Evolutionary conservation across 2,797 vertebrate species (phyloP).

Genomic region (Pyrocephalus nanus): DNA sequence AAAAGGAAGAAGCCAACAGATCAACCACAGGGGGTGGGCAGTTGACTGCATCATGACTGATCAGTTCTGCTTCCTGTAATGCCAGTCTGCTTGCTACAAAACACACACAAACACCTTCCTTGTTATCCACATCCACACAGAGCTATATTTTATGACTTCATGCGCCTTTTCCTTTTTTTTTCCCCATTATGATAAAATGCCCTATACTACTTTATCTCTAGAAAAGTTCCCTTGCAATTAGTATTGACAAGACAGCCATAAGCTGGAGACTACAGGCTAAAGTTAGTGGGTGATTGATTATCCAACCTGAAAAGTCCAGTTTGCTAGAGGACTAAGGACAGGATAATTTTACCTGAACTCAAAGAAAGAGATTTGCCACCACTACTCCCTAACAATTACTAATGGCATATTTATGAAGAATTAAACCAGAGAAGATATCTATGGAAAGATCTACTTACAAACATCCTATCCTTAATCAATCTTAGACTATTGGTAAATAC

Average conservation of each 20-base stretch:
- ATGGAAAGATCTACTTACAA: not conserved
- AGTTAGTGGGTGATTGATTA: not conserved
- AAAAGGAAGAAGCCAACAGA: not conserved
- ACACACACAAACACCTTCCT: not conserved
- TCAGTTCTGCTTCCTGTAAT: not conserved
- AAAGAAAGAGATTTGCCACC: not conserved
- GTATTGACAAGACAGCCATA: not conserved
- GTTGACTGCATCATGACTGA: not conserved
- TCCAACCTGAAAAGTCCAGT: not conserved
- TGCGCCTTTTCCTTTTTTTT: not conserved
- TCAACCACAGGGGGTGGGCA: not conserved
- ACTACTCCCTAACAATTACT: not conserved
- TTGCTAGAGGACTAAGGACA: not conserved
- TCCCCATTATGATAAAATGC: not conserved
- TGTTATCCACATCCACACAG: not conserved
- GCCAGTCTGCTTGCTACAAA: not conserved
- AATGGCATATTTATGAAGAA: not conserved
- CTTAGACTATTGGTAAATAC: not conserved
- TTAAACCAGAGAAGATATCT: not conserved
- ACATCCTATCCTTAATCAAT: not conserved
- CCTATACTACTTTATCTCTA: not conserved
- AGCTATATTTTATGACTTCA: not conserved
- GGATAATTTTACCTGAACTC: not conserved
- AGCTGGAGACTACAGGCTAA: not conserved
- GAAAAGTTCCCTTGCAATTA: not conserved